Evolutionary conservation across 2,797 vertebrate species (phyloP).

Genomic region (Etheostoma perlongum): DNA sequence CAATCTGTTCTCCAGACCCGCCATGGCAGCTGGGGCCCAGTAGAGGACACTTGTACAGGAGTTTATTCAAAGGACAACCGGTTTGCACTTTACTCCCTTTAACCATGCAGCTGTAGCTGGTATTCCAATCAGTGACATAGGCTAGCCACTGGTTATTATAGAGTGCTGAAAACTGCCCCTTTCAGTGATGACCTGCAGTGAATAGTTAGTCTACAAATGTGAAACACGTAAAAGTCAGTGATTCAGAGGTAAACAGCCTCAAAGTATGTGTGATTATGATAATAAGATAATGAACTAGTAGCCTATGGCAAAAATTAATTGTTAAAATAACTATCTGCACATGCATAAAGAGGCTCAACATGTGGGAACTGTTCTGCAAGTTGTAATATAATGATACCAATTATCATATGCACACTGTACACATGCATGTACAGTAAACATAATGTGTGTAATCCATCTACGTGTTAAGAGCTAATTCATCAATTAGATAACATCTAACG

Average conservation of each 20-base stretch:
- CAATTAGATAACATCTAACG: neutral
- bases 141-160: neutral
- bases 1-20: conserved; percentile 63
- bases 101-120: conserved; percentile 10
- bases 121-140: conserved; percentile 6
- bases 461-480: neutral
- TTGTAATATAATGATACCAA: neutral
- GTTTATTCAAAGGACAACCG: conserved; percentile 38
- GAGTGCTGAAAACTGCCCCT: neutral
- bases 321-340: neutral
- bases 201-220: neutral
- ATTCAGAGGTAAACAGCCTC: neutral
- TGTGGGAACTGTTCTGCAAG: neutral
- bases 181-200: neutral
- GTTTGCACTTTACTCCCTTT: conserved; percentile 19
- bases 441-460: neutral
- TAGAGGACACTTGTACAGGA: conserved; percentile 20
- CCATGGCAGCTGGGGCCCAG: conserved; percentile 62
- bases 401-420: neutral
- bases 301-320: neutral
- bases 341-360: neutral
- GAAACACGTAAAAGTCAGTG: conserved; percentile 5
- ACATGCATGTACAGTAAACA: neutral
- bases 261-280: neutral
- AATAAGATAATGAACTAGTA: neutral